Percentiles rank a stretch among this genome's conserved stretches.
Evolutionary conservation across 2,113 vertebrate genomes (phyloP).

Genomic region (Octodon degus): DNA sequence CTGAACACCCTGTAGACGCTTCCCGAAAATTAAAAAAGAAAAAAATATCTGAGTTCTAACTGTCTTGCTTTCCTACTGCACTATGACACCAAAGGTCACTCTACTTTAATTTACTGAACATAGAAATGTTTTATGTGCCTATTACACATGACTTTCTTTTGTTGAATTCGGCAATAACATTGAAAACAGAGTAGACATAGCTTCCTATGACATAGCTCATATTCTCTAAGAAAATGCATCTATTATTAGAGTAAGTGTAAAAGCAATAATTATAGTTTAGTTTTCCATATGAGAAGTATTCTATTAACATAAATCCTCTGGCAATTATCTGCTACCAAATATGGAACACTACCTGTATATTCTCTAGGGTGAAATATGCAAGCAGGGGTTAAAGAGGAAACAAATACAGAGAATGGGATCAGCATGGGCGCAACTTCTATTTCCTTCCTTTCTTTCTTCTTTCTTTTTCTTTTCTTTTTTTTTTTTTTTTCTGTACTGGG

Average conservation of each 20-base stretch:
- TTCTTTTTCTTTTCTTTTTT: no score
- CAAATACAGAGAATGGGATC: background rate
- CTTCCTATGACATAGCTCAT: background rate
- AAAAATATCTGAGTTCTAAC: background rate
- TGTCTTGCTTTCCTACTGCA: background rate
- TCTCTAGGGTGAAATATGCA: background rate
- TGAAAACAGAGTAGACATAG: background rate
- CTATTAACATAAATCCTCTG: background rate
- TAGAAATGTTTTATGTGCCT: background rate
- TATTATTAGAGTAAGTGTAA: background rate
- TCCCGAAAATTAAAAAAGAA: no score
- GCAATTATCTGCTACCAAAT: background rate
- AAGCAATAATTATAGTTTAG: background rate
- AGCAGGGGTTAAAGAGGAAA: background rate
- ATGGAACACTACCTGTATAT: background rate
- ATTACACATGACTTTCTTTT: background rate
- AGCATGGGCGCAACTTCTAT: accelerated
- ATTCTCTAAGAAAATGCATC: background rate
- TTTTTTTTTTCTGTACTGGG: no score
- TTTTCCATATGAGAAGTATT: background rate
- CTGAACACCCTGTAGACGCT: no score
- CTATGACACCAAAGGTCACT: background rate
- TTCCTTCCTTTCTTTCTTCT: background rate
- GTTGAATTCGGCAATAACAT: background rate
- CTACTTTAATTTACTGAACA: background rate